phyloP scores from a whole-genome alignment of 1,140 invertebrate species.

The Bombyx mandarina region DNA sequence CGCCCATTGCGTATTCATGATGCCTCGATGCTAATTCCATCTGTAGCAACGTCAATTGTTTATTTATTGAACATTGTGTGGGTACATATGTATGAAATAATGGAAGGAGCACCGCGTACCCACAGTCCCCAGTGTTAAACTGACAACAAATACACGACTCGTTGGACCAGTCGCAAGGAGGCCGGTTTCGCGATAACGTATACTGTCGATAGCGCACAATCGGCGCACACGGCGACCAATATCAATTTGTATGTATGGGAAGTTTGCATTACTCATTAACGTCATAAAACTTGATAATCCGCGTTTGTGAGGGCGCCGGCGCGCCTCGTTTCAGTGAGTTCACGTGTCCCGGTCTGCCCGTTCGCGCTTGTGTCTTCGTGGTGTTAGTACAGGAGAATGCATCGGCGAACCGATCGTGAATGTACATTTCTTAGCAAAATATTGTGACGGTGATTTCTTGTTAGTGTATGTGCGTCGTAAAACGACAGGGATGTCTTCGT shows the following conservation, averaged over 20 bases:
- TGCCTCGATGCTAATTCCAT: constrained; percentile 20
- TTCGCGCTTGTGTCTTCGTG: constrained; percentile 16
- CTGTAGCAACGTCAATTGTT: constrained; percentile 36
- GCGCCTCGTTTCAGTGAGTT: constrained; percentile 32
- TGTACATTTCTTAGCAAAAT: neutral
- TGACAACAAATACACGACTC: constrained; percentile 28
- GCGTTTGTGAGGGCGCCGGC: constrained; percentile 32
- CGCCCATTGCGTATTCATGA: constrained; percentile 21
- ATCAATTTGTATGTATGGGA: constrained; percentile 35
- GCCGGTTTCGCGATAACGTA: constrained; percentile 37
- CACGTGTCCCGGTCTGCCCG: constrained; percentile 25
- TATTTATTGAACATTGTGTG: constrained; percentile 40
- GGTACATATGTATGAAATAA: constrained; percentile 39
- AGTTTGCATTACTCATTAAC: constrained; percentile 57
- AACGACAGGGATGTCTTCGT: constrained; percentile 28
- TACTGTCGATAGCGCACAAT: constrained; percentile 30
- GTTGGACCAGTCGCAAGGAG: constrained; percentile 22
- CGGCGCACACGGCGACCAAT: constrained; percentile 26
- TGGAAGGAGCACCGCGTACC: constrained; percentile 24
- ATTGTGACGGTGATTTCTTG: neutral
- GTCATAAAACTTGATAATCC: constrained; percentile 47
- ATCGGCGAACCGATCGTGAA: too few species aligned
- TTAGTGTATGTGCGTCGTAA: neutral
- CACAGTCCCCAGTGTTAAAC: constrained; percentile 32
- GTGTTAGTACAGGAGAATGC: neutral